Conservation (phyloP, 2,113 vertebrate genomes). For the Corapipo altera region DNA sequence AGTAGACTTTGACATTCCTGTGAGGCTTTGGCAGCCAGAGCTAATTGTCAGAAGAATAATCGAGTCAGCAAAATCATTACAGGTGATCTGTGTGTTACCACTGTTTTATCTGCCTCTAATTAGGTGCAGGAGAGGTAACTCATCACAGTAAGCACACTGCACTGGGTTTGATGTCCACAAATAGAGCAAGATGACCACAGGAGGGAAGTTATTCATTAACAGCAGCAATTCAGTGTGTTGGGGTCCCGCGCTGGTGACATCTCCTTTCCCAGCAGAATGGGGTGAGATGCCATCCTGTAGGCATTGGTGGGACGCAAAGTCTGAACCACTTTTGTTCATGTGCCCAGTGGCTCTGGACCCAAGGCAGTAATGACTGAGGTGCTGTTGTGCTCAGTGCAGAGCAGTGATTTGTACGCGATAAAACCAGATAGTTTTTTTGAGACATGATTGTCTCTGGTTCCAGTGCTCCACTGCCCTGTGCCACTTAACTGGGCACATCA, state of each 20-base stretch:
- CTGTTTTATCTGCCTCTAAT: conserved; percentile 77
- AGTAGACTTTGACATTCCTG: conserved; percentile 74
- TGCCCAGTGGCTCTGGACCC: rapidly evolving
- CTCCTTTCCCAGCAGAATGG: background rate
- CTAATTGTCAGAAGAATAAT: conserved; percentile 78
- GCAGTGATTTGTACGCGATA: rapidly evolving
- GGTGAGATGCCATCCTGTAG: rapidly evolving
- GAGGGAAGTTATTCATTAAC: conserved; percentile 13
- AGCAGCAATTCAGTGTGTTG: background rate
- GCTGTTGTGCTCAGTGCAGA: rapidly evolving
- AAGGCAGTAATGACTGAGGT: rapidly evolving
- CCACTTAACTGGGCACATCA: no score
- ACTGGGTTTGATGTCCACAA: conserved; percentile 52
- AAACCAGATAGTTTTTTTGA: background rate
- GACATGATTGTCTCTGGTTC: background rate
- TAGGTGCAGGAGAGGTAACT: conserved; percentile 68
- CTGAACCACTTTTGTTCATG: rapidly evolving
- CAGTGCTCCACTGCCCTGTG: background rate
- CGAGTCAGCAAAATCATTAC: conserved; percentile 77
- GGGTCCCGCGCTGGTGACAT: background rate
- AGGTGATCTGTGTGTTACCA: conserved; percentile 76
- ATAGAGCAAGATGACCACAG: conserved; percentile 23
- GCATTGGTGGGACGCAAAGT: no score
- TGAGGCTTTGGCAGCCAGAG: conserved; percentile 69
- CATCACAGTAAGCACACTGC: conserved; percentile 32